Evolutionary conservation across 1,140 invertebrate genomes (phyloP), one percentile per base, ranked within the genome.

Genomic region (Drosophila pruinosa): DNA sequence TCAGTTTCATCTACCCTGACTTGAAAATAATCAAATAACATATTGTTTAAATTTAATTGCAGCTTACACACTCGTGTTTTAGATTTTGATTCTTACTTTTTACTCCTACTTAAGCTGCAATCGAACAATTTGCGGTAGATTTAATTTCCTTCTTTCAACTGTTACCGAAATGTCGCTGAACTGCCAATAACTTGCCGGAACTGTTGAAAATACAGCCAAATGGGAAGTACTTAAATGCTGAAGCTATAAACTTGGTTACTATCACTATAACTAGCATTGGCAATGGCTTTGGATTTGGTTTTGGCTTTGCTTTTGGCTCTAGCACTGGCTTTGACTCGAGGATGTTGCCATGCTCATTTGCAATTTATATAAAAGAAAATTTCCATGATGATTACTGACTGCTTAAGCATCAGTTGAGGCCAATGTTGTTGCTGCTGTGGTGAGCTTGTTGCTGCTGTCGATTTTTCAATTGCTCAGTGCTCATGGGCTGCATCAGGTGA

Each of bases 291-390:
- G 50, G 50, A 39, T 19, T 7, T 52, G 64, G 12, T 12, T 15
- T 6, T 15, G 14, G 14, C 36, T n/a, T n/a, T n/a, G n/a, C n/a
- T 39, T 19, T 7, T 52, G 64, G 12, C 36, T 15, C 12, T 15
- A 10, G 14, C 36, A 5, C 14, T 38, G 4, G 41, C 47, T 71
- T 75, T 78, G 71, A 45, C 41, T 75, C 72, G 41, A 43, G 38
- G 54, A 68, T 57, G 38, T 39, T 57, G 54, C 15, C 34, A 61
- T 45, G 61, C 70, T 78, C 62, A 75, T 82, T 82, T 78, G 79
- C 61, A 75, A 83, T 82, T 82, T 78, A 41, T 65, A 78, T 62
- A 63, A 78, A 75, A 64, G 62, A 52, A 47, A 71, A 80, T 78
- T 78, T 73, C 67, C 73, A 62, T 78, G 52, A 57, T 85, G 75